Evolutionary conservation across 2,113 vertebrate genomes (phyloP).

Genomic region (Chaetura pelagica): DNA sequence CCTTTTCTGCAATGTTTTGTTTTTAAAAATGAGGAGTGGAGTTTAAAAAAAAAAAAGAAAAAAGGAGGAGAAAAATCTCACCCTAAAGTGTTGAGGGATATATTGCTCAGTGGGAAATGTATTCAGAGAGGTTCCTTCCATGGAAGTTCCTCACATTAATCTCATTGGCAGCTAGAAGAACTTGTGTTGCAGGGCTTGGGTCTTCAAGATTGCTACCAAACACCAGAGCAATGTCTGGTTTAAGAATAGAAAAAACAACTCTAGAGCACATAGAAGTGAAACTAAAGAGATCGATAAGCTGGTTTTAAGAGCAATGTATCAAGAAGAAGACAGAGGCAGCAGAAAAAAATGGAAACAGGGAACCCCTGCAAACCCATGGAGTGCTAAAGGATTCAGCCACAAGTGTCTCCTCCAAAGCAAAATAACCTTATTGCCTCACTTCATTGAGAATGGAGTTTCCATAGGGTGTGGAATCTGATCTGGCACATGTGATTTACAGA

Average conservation of each 20-base stretch:
- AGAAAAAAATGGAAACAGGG: not conserved
- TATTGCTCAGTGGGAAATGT: not conserved
- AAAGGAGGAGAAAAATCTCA: not conserved
- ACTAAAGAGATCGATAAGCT: not conserved
- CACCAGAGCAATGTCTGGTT: not conserved
- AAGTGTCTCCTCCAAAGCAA: not conserved
- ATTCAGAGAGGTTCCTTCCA: not conserved
- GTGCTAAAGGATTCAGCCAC: not conserved
- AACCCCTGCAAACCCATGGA: not conserved
- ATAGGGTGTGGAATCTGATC: not conserved
- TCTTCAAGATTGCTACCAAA: not conserved
- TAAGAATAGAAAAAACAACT: not conserved
- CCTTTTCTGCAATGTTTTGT: not conserved
- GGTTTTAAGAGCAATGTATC: not conserved
- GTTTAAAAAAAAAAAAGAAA: not conserved
- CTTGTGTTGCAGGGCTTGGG: not conserved
- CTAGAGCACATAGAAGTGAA: not conserved
- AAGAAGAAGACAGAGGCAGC: not conserved
- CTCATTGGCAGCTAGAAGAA: not conserved
- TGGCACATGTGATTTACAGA: not conserved
- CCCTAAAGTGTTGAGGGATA: not conserved
- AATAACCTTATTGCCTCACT: not conserved
- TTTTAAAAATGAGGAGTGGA: not conserved
- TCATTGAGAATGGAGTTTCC: not conserved
- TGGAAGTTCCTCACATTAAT: not conserved